These are phyloP conservation scores for Thereva nobilitata DNA, from an alignment of 2,888 invertebrate species.

Conservation along the genomic window DNA sequence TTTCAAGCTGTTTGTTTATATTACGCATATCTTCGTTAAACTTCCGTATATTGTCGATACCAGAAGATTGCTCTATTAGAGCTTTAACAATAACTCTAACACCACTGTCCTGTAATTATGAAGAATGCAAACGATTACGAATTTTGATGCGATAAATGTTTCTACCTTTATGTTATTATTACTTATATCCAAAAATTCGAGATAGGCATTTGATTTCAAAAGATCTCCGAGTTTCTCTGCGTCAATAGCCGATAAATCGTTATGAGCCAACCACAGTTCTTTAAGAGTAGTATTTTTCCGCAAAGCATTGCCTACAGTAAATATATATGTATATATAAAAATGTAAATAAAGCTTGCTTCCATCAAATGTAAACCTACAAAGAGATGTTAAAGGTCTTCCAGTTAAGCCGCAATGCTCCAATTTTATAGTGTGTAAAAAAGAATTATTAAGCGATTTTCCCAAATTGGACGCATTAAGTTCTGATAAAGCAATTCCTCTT, in stretches of 20 bases:
- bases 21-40: no score
- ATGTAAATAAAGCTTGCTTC: background rate
- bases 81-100: conserved; percentile 74
- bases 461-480: conserved; percentile 65
- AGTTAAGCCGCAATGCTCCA: conserved; percentile 75
- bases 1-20: no score
- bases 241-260: conserved; percentile 73
- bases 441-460: conserved; percentile 74
- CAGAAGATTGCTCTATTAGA: conserved; percentile 67
- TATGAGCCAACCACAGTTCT: conserved; percentile 84
- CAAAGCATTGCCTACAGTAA: conserved; percentile 71
- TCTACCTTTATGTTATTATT: conserved; percentile 65
- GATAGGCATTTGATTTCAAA: conserved; percentile 71
- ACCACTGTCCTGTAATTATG: conserved; percentile 62
- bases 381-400: conserved; percentile 76
- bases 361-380: conserved; percentile 59
- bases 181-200: conserved; percentile 82
- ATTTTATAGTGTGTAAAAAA: conserved; percentile 72
- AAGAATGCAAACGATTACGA: conserved; percentile 19
- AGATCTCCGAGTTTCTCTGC: conserved; percentile 77
- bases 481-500: conserved; percentile 55
- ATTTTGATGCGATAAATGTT: background rate
- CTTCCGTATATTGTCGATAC: conserved; percentile 46
- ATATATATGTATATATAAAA: conserved; percentile 3
- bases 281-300: conserved; percentile 75